Base-by-base conservation (phyloP, 2,113 vertebrate genomes). In the Nipponia nippon region DNA sequence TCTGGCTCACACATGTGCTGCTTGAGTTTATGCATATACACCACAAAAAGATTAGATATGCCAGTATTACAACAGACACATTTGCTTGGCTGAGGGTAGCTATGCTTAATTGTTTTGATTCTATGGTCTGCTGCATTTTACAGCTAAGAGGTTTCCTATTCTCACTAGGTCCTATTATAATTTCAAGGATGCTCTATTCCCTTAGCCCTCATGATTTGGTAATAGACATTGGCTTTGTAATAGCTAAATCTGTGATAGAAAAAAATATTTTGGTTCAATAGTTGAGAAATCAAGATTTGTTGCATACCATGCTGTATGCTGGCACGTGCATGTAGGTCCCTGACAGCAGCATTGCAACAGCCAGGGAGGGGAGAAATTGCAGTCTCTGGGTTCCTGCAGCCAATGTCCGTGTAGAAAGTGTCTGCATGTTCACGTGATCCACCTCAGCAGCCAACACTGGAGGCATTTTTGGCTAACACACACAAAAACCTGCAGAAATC, bases 341-440 rank as follows among this genome's bases (percentile, higher is more conserved):
- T 10, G 3, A 25, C 27, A 78, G 34, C 3, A 6, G 25, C 12
- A 8, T 6, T 49, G 36, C 52, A 62, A 32, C 36, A 67, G 32
- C 32, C 61, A n/a, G 16, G 66, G 27, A 26, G 10, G 49, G 18
- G 34, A 80, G 49, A 53, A 83, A 66, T 21, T 69, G 58, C 58
- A n/a, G 29, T 32, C 22, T 38, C n/a, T 59, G 29, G 15, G 14
- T 55, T 76, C 13, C 76, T 72, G 38, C 26, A 59, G 38, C 32
- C 58, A 55, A 15, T 3, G 1, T 21, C 26, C 0, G 0, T 6
- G 15, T 16, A 36, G 22, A 52, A 75, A 58, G 26, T 17, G 27
- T 9, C 3, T 16, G 38, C 3, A 5, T 23, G 30, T 38, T 30
- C 14, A 1, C 6, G 19, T 8, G n/a, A 77, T 52, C 40, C 29